phyloP scores from a whole-genome alignment of 2,113 vertebrate species.

The Malurus melanocephalus region DNA sequence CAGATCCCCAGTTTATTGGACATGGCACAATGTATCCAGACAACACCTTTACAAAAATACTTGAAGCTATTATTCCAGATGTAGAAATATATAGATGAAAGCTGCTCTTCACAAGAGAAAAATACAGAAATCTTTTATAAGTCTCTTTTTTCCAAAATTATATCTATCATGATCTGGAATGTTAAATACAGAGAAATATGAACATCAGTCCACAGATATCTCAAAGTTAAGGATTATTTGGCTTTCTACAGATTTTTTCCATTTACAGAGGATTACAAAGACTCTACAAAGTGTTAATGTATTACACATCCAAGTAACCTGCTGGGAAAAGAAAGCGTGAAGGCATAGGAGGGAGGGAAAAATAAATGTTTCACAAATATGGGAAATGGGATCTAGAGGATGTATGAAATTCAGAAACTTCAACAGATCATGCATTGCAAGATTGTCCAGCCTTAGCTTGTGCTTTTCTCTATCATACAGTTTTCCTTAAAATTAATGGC shows the following conservation, averaged over 20 bases:
- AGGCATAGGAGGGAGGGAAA: not conserved
- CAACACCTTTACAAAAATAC: constrained; percentile 41
- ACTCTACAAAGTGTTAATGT: not conserved
- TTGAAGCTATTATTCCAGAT: not conserved
- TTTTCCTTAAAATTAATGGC: not conserved
- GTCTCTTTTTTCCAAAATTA: not conserved
- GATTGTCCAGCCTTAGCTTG: not conserved
- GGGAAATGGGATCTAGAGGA: not conserved
- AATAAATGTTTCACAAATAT: not conserved
- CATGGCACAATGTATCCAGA: not conserved
- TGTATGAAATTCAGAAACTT: not conserved
- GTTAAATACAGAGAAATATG: not conserved
- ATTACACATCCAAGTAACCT: not conserved
- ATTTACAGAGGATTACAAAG: not conserved
- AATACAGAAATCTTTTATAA: constrained; percentile 18
- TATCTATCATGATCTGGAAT: not conserved
- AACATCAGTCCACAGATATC: not conserved
- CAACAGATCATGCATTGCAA: not conserved
- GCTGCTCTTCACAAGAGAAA: not conserved
- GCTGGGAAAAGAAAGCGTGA: not conserved
- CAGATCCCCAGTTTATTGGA: constrained; percentile 28
- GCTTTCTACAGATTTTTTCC: not conserved
- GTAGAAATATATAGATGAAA: constrained; percentile 38
- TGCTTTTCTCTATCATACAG: not conserved
- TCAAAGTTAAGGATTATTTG: not conserved